phyloP scores from a whole-genome alignment of 1,140 invertebrate genomes.

The Pogonus chalceus region DNA sequence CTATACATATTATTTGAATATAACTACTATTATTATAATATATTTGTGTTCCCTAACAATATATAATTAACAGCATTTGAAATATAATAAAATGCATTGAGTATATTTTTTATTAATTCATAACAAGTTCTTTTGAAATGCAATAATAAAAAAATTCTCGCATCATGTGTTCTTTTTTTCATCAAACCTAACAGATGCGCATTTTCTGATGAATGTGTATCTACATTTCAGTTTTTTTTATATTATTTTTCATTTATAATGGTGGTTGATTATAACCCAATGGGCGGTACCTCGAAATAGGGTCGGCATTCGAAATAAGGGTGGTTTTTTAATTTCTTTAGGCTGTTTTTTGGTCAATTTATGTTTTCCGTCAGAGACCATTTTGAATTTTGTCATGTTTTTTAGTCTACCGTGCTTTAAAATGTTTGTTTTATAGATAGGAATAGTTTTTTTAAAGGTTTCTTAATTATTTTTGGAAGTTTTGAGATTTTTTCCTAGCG shows the following conservation, averaged over 20 bases:
- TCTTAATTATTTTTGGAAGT: background rate
- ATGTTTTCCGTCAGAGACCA: background rate
- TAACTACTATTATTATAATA: too few species aligned
- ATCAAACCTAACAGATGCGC: too few species aligned
- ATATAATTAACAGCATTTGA: too few species aligned
- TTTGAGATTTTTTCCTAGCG: background rate
- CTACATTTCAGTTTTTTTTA: too few species aligned
- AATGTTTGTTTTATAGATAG: background rate
- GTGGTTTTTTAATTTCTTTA: conserved; percentile 1
- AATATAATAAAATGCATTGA: too few species aligned
- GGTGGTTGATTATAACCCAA: background rate
- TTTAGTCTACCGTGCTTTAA: background rate
- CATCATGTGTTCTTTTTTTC: too few species aligned
- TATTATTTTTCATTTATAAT: background rate
- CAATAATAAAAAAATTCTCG: too few species aligned
- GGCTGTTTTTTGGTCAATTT: background rate
- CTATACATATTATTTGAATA: too few species aligned
- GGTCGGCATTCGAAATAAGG: background rate
- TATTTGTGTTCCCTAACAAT: too few species aligned
- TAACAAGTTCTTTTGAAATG: too few species aligned
- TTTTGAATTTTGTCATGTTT: background rate
- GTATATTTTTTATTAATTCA: too few species aligned
- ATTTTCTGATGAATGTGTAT: too few species aligned
- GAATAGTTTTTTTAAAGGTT: background rate
- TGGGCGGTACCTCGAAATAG: background rate